These are phyloP conservation scores for Artibeus jamaicensis DNA, from an alignment of 2,797 vertebrate genomes.

Conservation along the genomic window DNA sequence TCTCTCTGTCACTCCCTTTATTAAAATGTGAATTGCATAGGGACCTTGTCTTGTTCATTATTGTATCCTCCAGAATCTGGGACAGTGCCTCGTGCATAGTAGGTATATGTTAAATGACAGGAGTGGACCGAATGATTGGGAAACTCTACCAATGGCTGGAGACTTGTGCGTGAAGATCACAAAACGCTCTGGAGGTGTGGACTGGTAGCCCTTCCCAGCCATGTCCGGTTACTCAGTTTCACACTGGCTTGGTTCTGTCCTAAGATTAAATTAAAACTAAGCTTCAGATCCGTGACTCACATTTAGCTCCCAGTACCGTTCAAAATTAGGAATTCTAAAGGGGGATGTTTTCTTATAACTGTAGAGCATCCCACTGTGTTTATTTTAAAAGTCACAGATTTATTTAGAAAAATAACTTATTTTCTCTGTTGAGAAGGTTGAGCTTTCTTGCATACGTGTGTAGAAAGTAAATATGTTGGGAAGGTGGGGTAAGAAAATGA, in stretches of 20 bases:
- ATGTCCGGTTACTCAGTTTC: background rate
- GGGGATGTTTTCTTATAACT: constrained; percentile 67
- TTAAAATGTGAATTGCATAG: background rate
- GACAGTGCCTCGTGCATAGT: background rate
- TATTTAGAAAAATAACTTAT: constrained; percentile 79
- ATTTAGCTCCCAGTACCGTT: constrained; percentile 52
- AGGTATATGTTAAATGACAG: background rate
- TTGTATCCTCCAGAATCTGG: background rate
- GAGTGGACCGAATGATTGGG: background rate
- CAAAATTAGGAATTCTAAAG: constrained; percentile 74
- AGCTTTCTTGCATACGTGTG: constrained; percentile 56
- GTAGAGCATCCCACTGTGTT: constrained; percentile 68
- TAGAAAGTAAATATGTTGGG: constrained; percentile 53
- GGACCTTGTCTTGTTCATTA: background rate
- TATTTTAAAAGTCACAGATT: constrained; percentile 78
- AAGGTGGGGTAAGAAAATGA: background rate
- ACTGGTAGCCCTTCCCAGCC: background rate
- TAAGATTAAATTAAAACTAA: constrained; percentile 51
- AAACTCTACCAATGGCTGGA: background rate
- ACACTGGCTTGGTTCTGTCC: background rate
- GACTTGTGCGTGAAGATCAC: background rate
- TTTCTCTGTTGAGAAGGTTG: constrained; percentile 70
- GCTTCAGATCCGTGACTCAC: constrained; percentile 61
- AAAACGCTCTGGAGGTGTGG: background rate
- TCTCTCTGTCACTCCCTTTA: background rate